Conservation (phyloP, 2,888 invertebrate genomes). For the Embidobia sp. region DNA sequence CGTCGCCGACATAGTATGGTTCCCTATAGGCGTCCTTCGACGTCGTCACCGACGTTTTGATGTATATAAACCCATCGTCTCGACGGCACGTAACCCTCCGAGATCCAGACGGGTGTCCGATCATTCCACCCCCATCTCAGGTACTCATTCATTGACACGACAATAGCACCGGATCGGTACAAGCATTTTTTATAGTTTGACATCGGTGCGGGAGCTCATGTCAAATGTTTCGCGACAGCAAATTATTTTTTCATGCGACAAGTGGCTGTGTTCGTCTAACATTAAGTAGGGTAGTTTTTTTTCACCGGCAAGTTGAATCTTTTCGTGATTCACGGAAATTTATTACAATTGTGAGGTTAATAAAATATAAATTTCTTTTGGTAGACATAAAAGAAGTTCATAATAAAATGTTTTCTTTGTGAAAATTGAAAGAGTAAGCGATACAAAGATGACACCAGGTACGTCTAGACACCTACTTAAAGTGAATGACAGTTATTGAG, state of each 20-base stretch:
- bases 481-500: conserved; percentile 17
- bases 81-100: conserved; percentile 61
- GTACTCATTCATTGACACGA: conserved; percentile 62
- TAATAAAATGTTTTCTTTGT: conserved; percentile 19
- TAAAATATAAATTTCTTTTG: conserved; percentile 13
- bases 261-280: neutral
- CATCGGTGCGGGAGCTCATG: conserved; percentile 15
- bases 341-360: conserved; percentile 6
- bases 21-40: conserved; percentile 52
- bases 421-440: neutral
- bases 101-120: conserved; percentile 59
- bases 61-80: conserved; percentile 59
- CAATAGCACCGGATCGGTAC: conserved; percentile 65
- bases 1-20: conserved; percentile 58
- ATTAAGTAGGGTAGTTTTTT: conserved; percentile 1
- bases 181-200: conserved; percentile 56
- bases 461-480: conserved; percentile 47
- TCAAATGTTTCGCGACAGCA: conserved; percentile 34
- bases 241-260: conserved; percentile 21
- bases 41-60: conserved; percentile 57
- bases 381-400: neutral
- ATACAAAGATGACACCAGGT: conserved; percentile 24
- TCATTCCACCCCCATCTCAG: conserved; percentile 59
- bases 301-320: conserved; percentile 11
- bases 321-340: neutral